Evolutionary conservation across 2,797 vertebrate species (phyloP), one percentile per base, ranked within the genome.

Genomic region (Onychomys torridus): DNA sequence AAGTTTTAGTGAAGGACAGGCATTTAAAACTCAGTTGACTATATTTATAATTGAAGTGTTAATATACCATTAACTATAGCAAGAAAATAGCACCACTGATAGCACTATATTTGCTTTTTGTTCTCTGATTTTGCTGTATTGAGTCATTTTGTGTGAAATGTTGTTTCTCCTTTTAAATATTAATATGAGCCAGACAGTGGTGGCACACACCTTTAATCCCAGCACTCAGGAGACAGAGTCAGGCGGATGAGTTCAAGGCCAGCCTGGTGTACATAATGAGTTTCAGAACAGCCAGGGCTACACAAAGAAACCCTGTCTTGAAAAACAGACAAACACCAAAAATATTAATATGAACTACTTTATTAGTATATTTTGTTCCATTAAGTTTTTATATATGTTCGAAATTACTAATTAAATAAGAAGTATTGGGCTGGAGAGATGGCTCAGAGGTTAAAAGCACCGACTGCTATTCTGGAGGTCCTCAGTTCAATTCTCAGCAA

Each of bases 61-160:
- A 98, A 98, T 97, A 96, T 97, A 98, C 98, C 98, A 97, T 98
- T 98, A 98, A 98, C 98, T 98, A 98, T 98, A 98, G 98, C 98
- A 98, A 98, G 97, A 98, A 96, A 98, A 97, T 91, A 98, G 96
- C 98, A 98, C 96, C 93, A 97, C 93, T 98, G 34, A 90, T 93
- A 97, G 88, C 94, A 96, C 93, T 92, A 37, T 46, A 59, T 88
- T 89, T 85, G 59, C 43, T 92, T 55, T 17, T 17, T 79, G 19
- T 89, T 34, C 9, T 75, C 27, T 95, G 6, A 34, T 90, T 94
- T 90, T 93, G 63, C 9, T 88, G 0, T 69, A 29, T 81, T 79
- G 63, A 90, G 25, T 97, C 84, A 59, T 67, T 96, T 94, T 91
- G 10, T 96, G 10, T 95, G 49, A 90, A 82, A 95, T 37, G 9